Conservation (phyloP, 2,888 invertebrate genomes). For the Protonemura montana region DNA sequence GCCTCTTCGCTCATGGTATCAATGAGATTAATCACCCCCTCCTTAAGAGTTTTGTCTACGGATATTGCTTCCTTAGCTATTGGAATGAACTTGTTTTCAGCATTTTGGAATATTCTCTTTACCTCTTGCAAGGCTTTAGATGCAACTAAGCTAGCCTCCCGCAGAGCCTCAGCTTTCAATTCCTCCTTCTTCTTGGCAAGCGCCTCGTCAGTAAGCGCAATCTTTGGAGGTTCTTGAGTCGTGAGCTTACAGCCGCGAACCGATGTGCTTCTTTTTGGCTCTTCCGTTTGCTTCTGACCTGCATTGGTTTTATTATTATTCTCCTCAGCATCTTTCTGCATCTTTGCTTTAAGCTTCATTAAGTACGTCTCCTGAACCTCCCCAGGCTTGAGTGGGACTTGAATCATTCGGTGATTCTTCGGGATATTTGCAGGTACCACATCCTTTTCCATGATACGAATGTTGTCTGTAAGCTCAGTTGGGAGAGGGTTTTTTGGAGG, state of each 20-base stretch:
- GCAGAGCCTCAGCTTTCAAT: neutral
- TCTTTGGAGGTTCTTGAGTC: neutral
- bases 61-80: neutral
- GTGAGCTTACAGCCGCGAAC: slow-evolving; percentile 5
- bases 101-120: neutral
- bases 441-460: neutral
- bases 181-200: neutral
- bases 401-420: neutral
- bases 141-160: neutral
- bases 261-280: neutral
- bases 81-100: neutral
- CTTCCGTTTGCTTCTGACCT: too few species aligned
- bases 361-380: neutral
- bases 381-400: neutral
- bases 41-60: neutral
- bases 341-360: neutral
- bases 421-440: neutral
- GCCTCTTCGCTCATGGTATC: neutral
- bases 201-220: neutral
- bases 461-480: neutral
- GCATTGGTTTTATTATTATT: neutral
- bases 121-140: neutral
- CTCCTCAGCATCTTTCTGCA: neutral
- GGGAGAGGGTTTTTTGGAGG: neutral
- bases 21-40: neutral